phyloP scores from a whole-genome alignment of 2,113 vertebrate species.

The Dromaius novaehollandiae region DNA sequence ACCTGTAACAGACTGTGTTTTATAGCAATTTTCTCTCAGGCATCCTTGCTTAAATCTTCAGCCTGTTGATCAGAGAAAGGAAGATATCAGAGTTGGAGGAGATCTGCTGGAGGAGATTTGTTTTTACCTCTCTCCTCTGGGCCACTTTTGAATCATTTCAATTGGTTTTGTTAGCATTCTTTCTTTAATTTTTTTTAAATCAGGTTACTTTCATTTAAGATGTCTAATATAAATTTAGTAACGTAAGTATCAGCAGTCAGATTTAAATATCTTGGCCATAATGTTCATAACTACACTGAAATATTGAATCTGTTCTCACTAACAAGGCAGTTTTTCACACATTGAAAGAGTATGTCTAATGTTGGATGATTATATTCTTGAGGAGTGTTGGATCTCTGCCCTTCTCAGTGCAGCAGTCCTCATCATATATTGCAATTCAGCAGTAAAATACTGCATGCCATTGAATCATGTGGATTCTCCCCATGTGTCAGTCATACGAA shows the following conservation, averaged over 20 bases:
- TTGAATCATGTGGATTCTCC: neutral
- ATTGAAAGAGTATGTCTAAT: slow-evolving; percentile 25
- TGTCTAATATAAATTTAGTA: slow-evolving; percentile 21
- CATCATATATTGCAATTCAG: neutral
- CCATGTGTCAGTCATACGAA: neutral
- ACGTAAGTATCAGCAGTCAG: slow-evolving; percentile 3
- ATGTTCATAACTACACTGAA: slow-evolving; percentile 27
- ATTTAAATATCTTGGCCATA: slow-evolving; percentile 61
- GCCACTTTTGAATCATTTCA: neutral
- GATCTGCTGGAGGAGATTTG: neutral
- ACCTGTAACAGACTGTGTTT: neutral
- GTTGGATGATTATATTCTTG: slow-evolving; percentile 2
- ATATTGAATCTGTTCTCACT: slow-evolving; percentile 56
- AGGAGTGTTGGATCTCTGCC: neutral
- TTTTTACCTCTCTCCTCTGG: neutral
- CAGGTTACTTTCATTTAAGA: neutral
- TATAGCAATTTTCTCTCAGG: neutral
- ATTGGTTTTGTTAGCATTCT: neutral
- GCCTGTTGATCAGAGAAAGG: neutral
- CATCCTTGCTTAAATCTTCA: neutral
- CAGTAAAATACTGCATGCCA: neutral
- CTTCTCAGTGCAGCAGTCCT: neutral
- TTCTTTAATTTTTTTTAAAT: neutral
- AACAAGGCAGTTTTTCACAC: slow-evolving; percentile 52
- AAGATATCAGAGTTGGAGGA: neutral